Evolutionary conservation across 2,113 vertebrate species (phyloP).

Genomic region (Murina feae): DNA sequence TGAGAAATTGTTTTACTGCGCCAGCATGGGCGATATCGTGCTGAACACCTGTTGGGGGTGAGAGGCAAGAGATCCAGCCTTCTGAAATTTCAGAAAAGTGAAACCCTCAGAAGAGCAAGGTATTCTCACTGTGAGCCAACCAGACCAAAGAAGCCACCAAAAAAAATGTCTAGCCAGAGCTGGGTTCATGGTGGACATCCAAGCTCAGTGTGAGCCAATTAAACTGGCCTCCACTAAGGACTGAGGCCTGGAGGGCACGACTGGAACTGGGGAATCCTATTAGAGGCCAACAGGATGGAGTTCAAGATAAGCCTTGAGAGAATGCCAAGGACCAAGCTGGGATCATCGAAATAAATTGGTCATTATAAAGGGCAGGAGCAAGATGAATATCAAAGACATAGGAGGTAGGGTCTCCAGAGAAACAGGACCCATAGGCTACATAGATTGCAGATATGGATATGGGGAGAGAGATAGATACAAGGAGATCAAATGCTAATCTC

Average conservation of each 20-base stretch:
- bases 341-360: background rate
- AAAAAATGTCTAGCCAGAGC: background rate
- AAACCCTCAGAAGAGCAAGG: background rate
- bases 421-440: background rate
- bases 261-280: background rate
- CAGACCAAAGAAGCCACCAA: background rate
- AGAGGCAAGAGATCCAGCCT: background rate
- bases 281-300: background rate
- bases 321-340: background rate
- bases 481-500: background rate
- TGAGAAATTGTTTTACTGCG: conserved; percentile 69
- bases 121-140: background rate
- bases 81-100: conserved; percentile 12
- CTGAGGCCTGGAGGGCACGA: too few species aligned
- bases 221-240: background rate
- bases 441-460: background rate
- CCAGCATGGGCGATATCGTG: background rate
- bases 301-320: background rate
- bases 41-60: conserved; percentile 52
- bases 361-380: background rate
- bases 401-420: background rate
- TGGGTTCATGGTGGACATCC: background rate
- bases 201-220: background rate
- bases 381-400: background rate
- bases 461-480: background rate